phyloP scores from a whole-genome alignment of 2,113 vertebrate species.

The Ceyx melanurus region DNA sequence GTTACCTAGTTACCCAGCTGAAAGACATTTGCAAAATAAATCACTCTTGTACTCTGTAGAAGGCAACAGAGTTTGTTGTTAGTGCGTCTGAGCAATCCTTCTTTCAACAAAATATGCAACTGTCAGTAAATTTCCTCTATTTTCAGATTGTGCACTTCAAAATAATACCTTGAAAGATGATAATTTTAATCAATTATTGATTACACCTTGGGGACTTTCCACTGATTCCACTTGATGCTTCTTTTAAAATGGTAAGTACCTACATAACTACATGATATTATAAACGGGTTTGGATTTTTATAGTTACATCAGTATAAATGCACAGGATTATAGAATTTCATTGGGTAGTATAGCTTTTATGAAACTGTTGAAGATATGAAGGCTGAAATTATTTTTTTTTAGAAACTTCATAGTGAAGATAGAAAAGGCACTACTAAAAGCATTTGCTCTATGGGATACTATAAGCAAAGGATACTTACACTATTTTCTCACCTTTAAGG shows the following conservation, averaged over 20 bases:
- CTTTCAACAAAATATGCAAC: conserved; percentile 38
- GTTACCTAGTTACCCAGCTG: conserved; percentile 47
- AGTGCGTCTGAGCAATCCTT: conserved; percentile 20
- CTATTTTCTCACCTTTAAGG: background rate
- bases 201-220: background rate
- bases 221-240: conserved; percentile 23
- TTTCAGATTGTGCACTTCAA: conserved; percentile 56
- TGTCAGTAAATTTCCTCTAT: conserved; percentile 42
- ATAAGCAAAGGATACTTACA: background rate
- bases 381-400: background rate
- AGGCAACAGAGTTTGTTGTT: conserved; percentile 69
- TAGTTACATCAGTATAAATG: conserved; percentile 19
- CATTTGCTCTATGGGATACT: background rate
- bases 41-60: conserved; percentile 56
- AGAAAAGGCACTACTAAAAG: background rate
- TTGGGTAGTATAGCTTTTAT: conserved; percentile 14
- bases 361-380: conserved; percentile 7
- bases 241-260: conserved; percentile 69
- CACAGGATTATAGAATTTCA: background rate
- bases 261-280: background rate
- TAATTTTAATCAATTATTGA: conserved; percentile 48
- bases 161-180: conserved; percentile 27
- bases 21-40: conserved; percentile 69
- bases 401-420: background rate
- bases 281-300: conserved; percentile 30